phyloP scores from a whole-genome alignment of 2,888 invertebrate species.

The Volucella inanis region DNA sequence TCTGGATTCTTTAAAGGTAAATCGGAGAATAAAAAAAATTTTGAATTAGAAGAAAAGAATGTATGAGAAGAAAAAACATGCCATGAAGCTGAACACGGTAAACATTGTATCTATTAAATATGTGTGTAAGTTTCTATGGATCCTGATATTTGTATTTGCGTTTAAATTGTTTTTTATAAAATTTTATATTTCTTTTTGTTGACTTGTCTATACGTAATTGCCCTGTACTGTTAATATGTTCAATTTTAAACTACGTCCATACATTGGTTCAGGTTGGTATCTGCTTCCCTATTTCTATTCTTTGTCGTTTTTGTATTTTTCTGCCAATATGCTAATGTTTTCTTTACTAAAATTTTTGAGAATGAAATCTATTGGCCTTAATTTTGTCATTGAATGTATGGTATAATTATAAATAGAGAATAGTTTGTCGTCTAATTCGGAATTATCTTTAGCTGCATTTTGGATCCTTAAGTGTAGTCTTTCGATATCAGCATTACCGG shows the following conservation, averaged over 20 bases:
- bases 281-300: not conserved
- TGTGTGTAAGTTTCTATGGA: not conserved
- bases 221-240: conserved; percentile 24
- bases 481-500: conserved; percentile 14
- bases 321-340: not conserved
- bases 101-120: too few relatives aligned
- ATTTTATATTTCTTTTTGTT: conserved; percentile 41
- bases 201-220: conserved; percentile 25
- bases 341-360: conserved; percentile 37
- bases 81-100: too few relatives aligned
- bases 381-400: too few relatives aligned
- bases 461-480: conserved; percentile 9
- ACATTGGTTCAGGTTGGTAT: not conserved
- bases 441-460: conserved; percentile 12
- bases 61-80: too few relatives aligned
- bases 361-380: too few relatives aligned
- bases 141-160: conserved; percentile 32
- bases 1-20: too few relatives aligned
- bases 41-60: too few relatives aligned
- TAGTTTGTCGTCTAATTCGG: conserved; percentile 46
- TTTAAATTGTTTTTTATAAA: conserved; percentile 45
- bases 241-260: conserved; percentile 9
- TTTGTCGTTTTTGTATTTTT: conserved; percentile 16
- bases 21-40: too few relatives aligned
- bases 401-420: too few relatives aligned